These are phyloP conservation scores for Muntiacus reevesi DNA, from an alignment of 2,113 vertebrate species.

Conservation along the genomic window DNA sequence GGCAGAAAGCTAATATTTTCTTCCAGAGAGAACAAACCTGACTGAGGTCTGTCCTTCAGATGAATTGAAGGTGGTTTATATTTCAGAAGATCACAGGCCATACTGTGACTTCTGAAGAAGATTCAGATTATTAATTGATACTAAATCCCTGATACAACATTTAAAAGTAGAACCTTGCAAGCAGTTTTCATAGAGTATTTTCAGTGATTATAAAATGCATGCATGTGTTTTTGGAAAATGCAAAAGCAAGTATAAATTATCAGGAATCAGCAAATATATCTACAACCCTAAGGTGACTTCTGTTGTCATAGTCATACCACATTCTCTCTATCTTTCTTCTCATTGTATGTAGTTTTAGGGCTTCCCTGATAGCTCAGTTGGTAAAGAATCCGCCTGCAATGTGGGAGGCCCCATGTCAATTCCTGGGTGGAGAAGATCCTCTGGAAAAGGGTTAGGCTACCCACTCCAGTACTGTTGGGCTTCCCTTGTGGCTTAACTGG, in stretches of 20 bases:
- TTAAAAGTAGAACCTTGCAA: not conserved
- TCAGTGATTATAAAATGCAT: not conserved
- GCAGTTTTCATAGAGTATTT: not conserved
- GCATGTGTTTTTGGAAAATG: not conserved
- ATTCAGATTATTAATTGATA: not conserved
- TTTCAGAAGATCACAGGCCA: not conserved
- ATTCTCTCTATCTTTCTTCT: not conserved
- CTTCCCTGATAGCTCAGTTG: not conserved
- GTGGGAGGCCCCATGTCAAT: fast-evolving
- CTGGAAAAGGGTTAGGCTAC: not conserved
- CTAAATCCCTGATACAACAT: not conserved
- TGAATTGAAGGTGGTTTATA: not conserved
- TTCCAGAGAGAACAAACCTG: not conserved
- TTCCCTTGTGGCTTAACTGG: not conserved
- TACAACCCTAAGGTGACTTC: not conserved
- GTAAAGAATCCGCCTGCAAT: not conserved
- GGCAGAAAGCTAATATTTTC: not conserved
- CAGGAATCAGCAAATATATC: not conserved
- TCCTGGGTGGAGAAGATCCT: not conserved
- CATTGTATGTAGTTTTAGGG: not conserved
- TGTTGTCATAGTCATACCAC: not conserved
- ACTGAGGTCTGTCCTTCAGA: not conserved
- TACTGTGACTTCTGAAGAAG: not conserved
- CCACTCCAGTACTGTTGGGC: not conserved
- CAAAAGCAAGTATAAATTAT: not conserved